Percentiles rank a stretch among this genome's conserved stretches.
Conservation (phyloP, 2,113 vertebrate genomes). For the Conger conger region DNA sequence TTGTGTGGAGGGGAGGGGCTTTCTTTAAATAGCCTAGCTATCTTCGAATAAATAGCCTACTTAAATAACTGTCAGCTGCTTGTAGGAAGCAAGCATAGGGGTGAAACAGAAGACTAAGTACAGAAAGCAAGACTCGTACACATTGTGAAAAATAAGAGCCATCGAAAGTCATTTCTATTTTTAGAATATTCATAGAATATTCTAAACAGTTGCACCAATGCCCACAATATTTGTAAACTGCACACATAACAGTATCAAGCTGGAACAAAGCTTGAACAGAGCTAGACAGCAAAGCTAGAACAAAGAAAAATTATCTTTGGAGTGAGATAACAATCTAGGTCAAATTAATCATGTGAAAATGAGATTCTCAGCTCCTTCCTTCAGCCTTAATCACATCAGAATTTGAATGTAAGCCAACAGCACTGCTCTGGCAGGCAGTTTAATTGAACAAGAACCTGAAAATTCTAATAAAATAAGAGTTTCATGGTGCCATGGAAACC, state of each 20-base stretch:
- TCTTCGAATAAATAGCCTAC: not conserved
- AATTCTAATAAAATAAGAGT: not conserved
- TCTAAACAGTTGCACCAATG: not conserved
- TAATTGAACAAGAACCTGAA: not conserved
- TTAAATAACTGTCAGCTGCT: not conserved
- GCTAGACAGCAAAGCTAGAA: no score
- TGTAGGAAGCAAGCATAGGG: not conserved
- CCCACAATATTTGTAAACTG: not conserved
- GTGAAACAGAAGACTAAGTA: not conserved
- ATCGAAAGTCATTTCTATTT: not conserved
- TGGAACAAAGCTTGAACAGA: not conserved
- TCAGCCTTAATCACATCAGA: not conserved
- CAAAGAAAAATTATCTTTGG: not conserved
- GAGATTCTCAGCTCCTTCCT: not conserved
- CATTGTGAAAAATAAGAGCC: not conserved
- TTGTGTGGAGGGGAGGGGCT: not conserved
- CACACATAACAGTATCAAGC: not conserved
- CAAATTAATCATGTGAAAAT: not conserved
- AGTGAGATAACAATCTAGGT: not conserved
- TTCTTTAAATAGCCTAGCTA: not conserved
- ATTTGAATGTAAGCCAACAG: not conserved
- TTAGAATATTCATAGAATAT: not conserved
- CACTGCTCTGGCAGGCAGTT: not conserved
- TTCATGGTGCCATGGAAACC: not conserved
- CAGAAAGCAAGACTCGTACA: not conserved